A percentile compares a stretch with the other conserved stretches of the same genome.
Conservation (phyloP, 2,888 invertebrate species). For the Rhamnusium bicolor region DNA sequence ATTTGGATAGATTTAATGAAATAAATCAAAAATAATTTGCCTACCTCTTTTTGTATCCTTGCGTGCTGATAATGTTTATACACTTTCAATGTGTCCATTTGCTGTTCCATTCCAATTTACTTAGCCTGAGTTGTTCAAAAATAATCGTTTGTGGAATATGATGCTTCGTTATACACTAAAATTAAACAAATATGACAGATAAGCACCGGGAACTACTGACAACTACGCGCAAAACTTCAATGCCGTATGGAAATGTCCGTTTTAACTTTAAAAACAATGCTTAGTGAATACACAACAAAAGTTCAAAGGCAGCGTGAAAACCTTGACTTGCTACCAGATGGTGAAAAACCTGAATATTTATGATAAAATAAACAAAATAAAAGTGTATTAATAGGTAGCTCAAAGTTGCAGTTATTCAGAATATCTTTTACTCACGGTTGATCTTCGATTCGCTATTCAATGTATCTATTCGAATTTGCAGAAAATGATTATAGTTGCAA, state of each 20-base stretch:
- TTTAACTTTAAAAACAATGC: slow-evolving; percentile 27
- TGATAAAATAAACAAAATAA: slow-evolving; percentile 31
- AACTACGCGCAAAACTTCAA: slow-evolving; percentile 34
- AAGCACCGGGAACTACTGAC: slow-evolving; percentile 24
- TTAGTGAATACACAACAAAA: slow-evolving; percentile 9
- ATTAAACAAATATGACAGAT: slow-evolving; percentile 14
- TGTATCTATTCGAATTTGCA: background rate
- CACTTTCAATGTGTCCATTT: slow-evolving; percentile 52
- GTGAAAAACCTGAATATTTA: slow-evolving; percentile 36
- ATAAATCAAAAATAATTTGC: slow-evolving; percentile 25
- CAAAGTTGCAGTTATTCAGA: background rate
- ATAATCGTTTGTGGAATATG: background rate
- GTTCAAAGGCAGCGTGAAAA: slow-evolving; percentile 36
- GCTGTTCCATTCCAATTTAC: slow-evolving; percentile 42
- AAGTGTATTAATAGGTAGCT: slow-evolving; percentile 33
- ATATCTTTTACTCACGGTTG: background rate
- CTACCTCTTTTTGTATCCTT: slow-evolving; percentile 63
- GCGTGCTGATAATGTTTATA: slow-evolving; percentile 59
- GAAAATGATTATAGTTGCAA: background rate
- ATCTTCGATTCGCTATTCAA: background rate
- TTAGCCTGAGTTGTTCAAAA: background rate
- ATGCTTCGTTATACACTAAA: slow-evolving; percentile 2
- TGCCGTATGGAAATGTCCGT: slow-evolving; percentile 22
- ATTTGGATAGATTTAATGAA: no score
- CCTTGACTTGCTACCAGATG: slow-evolving; percentile 42